phyloP scores from a whole-genome alignment of 1,140 invertebrate genomes.

The Thereuonema tuberculata region DNA sequence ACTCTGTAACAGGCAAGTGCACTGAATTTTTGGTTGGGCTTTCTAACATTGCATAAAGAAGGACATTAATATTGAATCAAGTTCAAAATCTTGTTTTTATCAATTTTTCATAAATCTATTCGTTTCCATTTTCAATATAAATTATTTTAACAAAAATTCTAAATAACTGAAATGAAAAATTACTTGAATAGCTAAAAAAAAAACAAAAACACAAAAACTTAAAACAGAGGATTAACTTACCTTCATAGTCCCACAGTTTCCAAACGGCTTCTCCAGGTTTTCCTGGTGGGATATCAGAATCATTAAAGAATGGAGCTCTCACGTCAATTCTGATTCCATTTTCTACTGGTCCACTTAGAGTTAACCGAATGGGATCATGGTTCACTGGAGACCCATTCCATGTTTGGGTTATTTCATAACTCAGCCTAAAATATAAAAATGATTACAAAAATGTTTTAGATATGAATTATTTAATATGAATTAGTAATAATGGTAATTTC shows the following conservation, averaged over 20 bases:
- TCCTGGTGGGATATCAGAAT: slow-evolving; percentile 26
- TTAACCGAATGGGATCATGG: background rate
- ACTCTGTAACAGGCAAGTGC: background rate
- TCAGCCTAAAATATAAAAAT: background rate
- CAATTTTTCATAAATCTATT: too few relatives aligned
- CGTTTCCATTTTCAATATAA: background rate
- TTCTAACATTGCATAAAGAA: background rate
- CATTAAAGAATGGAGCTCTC: slow-evolving; percentile 23
- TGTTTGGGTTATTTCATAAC: background rate
- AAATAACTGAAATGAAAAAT: background rate
- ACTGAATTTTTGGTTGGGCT: background rate
- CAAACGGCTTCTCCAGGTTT: slow-evolving; percentile 24
- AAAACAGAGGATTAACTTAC: slow-evolving; percentile 17
- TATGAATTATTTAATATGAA: too few relatives aligned
- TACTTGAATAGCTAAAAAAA: background rate
- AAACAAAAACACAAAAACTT: too few relatives aligned
- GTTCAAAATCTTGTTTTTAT: background rate
- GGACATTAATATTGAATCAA: background rate
- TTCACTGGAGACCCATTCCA: background rate
- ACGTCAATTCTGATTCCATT: slow-evolving; percentile 11
- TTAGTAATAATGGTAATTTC: too few relatives aligned
- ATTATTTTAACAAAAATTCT: background rate
- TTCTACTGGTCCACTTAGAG: background rate
- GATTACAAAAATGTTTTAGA: too few relatives aligned
- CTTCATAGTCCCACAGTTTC: slow-evolving; percentile 32